Conservation (phyloP, 2,113 vertebrate genomes). For the Malurus melanocephalus region DNA sequence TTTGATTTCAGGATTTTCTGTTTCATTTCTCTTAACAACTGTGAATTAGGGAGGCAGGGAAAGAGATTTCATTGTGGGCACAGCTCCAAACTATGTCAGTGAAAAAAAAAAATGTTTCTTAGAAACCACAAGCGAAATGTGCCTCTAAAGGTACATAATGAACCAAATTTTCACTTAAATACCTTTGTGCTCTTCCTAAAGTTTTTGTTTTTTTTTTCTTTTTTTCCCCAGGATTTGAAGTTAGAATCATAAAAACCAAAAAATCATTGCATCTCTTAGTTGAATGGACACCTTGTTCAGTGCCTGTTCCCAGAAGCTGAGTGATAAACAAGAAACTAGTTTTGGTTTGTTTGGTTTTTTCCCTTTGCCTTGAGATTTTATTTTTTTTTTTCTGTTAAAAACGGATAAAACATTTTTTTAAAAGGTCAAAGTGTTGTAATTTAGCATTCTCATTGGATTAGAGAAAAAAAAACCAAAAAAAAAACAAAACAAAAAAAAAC, state of each 20-base stretch:
- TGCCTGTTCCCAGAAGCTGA: not conserved
- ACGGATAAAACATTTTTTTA: not conserved
- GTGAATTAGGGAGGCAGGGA: not conserved
- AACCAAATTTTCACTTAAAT: not conserved
- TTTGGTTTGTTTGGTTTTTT: not conserved
- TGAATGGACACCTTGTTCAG: not conserved
- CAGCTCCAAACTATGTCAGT: not conserved
- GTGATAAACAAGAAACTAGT: not conserved
- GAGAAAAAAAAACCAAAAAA: too few species aligned
- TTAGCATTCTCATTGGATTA: not conserved
- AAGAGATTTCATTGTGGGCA: not conserved
- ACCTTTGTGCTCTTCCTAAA: not conserved
- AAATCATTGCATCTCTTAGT: not conserved
- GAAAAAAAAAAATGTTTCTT: not conserved
- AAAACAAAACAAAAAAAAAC: too few species aligned
- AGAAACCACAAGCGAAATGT: not conserved
- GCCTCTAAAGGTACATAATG: not conserved
- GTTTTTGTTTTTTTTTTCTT: not conserved
- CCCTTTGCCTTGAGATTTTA: rapidly evolving
- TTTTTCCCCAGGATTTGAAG: not conserved
- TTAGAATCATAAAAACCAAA: not conserved
- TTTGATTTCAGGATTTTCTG: not conserved
- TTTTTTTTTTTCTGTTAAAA: not conserved
- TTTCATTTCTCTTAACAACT: not conserved
- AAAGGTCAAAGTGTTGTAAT: not conserved